These are phyloP conservation scores for Xylocopa sonorina DNA, from an alignment of 1,140 invertebrate species.

Conservation along the genomic window DNA sequence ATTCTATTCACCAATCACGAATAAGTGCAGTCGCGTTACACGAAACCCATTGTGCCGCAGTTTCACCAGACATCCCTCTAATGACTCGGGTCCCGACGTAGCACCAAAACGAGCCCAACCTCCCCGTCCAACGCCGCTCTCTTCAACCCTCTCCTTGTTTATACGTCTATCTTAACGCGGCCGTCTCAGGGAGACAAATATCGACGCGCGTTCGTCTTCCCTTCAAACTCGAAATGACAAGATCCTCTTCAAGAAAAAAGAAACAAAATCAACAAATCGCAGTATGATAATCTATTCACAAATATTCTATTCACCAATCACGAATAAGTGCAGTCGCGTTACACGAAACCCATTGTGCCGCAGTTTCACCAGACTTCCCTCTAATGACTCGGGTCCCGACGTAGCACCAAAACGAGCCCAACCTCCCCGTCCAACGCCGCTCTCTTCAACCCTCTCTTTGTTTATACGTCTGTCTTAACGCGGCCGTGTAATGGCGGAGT, in stretches of 20 bases:
- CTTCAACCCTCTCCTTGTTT: conserved; percentile 62
- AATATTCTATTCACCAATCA: too few relatives aligned
- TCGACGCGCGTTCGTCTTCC: too few relatives aligned
- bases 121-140: not conserved
- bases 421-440: not conserved
- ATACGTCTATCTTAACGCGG: conserved; percentile 69
- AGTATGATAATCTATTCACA: too few relatives aligned
- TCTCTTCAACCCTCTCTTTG: conserved; percentile 53
- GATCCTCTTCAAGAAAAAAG: too few relatives aligned
- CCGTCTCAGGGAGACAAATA: too few relatives aligned
- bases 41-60: conserved; percentile 59
- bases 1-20: too few relatives aligned
- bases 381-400: conserved; percentile 64
- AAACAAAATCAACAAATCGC: too few relatives aligned
- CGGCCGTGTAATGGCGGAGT: conserved; percentile 70
- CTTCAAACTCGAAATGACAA: too few relatives aligned
- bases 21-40: conserved; percentile 42
- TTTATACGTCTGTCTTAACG: conserved; percentile 71
- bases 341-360: conserved; percentile 60
- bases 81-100: conserved; percentile 58
- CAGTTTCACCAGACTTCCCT: conserved; percentile 52
- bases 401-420: not conserved
- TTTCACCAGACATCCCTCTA: conserved; percentile 61
- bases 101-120: too few relatives aligned
- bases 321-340: conserved; percentile 40